Conservation (phyloP, 1,140 invertebrate species). For the Euschistus heros region DNA sequence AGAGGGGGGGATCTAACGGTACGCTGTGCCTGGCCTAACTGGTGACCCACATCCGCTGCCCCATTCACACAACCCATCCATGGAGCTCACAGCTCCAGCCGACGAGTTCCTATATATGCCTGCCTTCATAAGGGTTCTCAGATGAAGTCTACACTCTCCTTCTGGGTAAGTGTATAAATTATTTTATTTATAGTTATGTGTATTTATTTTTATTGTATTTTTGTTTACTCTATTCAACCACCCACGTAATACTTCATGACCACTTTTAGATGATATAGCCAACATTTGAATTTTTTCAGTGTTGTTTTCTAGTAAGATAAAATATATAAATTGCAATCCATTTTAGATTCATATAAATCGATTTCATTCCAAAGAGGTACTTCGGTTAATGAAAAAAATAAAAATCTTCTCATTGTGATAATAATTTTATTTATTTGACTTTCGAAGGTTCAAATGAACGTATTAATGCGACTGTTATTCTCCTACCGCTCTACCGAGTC, state of each 20-base stretch:
- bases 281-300: no score
- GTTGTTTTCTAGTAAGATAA: no score
- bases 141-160: conserved; percentile 25
- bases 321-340: background rate
- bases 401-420: no score
- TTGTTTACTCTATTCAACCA: background rate
- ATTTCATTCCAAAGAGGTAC: conserved; percentile 67
- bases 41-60: conserved; percentile 12
- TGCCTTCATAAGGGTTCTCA: conserved; percentile 17
- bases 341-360: conserved; percentile 61
- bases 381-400: conserved; percentile 36
- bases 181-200: background rate
- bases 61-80: conserved; percentile 5
- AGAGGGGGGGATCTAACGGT: background rate
- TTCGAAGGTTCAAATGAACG: no score
- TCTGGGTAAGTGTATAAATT: conserved; percentile 19
- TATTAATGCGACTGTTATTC: no score
- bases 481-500: no score
- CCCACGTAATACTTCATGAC: background rate
- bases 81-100: background rate
- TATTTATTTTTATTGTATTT: background rate
- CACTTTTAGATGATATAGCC: no score
- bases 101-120: conserved; percentile 1
- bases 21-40: background rate
- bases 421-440: no score